Percentiles rank a stretch among this genome's conserved stretches.
Conservation (phyloP, 2,797 vertebrate genomes). For the Lemur catta region DNA sequence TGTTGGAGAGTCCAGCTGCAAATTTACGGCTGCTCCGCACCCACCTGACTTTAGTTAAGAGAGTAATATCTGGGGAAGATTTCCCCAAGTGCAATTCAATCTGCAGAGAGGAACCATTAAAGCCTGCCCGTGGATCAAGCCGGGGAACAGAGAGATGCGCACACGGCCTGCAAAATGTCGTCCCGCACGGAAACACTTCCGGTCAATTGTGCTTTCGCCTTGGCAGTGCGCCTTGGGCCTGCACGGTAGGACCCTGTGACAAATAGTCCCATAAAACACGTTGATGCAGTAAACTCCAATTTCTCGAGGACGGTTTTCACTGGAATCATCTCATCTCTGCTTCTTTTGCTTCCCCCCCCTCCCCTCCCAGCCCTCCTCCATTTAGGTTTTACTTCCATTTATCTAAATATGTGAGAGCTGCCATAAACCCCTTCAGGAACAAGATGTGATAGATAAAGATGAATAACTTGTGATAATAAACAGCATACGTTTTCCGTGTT, state of each 20-base stretch:
- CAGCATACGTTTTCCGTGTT: not conserved
- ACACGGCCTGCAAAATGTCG: not conserved
- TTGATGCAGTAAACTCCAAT: not conserved
- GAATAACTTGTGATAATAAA: not conserved
- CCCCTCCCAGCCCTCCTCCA: accelerated
- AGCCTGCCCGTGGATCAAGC: not conserved
- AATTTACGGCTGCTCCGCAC: not conserved
- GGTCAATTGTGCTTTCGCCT: not conserved
- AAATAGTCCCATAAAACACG: not conserved
- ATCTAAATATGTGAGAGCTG: not conserved
- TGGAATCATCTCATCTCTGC: not conserved
- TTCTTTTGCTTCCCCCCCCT: not conserved
- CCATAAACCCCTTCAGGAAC: not conserved
- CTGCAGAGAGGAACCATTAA: not conserved
- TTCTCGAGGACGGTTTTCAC: not conserved
- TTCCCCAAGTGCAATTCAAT: not conserved
- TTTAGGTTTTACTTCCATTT: constrained; percentile 1
- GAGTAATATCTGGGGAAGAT: not conserved
- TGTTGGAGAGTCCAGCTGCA: not conserved
- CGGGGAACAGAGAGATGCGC: not conserved
- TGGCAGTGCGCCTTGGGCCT: not conserved
- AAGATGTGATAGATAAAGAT: not conserved
- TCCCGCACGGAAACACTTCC: not conserved
- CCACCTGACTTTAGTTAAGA: not conserved
- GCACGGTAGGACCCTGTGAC: not conserved